Conservation (phyloP, 2,888 invertebrate species). For the Cryptocephalus primarius region DNA sequence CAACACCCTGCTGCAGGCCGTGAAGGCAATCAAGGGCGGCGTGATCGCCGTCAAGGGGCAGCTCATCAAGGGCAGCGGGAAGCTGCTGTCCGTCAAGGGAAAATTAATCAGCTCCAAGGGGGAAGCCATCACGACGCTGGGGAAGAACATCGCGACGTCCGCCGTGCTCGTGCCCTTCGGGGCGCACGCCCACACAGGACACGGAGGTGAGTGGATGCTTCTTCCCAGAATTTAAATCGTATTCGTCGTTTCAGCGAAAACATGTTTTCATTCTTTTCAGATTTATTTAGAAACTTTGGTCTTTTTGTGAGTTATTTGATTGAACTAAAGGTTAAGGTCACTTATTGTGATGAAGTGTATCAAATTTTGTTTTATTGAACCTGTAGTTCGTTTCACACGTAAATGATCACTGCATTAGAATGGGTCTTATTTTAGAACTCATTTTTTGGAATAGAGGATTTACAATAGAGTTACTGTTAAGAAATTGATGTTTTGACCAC, state of each 20-base stretch:
- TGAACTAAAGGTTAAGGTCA: too few relatives aligned
- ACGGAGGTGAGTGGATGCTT: constrained; percentile 13
- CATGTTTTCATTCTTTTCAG: background rate
- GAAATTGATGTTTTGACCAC: too few relatives aligned
- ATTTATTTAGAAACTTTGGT: background rate
- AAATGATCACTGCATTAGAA: too few relatives aligned
- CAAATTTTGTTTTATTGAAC: too few relatives aligned
- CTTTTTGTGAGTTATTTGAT: too few relatives aligned
- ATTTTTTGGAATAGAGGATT: too few relatives aligned
- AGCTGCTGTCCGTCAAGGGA: constrained; percentile 51
- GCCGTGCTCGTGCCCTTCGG: constrained; percentile 49
- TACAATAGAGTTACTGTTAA: too few relatives aligned
- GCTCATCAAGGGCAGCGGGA: constrained; percentile 74
- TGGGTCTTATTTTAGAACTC: too few relatives aligned
- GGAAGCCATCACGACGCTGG: constrained; percentile 67
- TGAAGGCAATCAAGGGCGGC: constrained; percentile 80
- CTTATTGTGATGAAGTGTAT: too few relatives aligned
- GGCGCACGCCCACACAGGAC: constrained; percentile 15
- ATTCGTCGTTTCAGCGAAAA: background rate
- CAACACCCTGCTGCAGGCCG: constrained; percentile 74
- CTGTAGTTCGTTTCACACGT: too few relatives aligned
- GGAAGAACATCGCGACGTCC: constrained; percentile 67
- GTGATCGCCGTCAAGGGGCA: constrained; percentile 81
- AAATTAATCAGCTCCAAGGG: constrained; percentile 64
- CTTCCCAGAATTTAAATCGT: background rate